Percentiles rank a stretch among this genome's conserved stretches.
These are phyloP conservation scores for Melanotaenia maccullochi DNA, from an alignment of 2,797 vertebrate genomes.

Conservation along the genomic window DNA sequence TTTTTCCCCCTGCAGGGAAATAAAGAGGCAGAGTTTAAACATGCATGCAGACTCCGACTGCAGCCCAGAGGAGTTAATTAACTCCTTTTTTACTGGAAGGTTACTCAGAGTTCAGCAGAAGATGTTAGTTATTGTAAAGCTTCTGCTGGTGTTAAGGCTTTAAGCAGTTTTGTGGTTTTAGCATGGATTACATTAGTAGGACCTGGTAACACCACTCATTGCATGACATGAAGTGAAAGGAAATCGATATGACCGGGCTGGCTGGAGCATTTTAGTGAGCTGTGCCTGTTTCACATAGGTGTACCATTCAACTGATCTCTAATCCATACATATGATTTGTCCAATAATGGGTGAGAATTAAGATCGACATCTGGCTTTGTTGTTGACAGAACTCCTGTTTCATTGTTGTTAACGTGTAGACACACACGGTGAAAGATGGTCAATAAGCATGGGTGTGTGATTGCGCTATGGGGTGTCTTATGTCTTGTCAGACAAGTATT, in stretches of 20 bases:
- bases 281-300: constrained; percentile 22
- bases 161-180: constrained; percentile 19
- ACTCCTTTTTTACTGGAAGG: constrained; percentile 6
- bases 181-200: constrained; percentile 57
- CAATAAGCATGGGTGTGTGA: constrained; percentile 24
- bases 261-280: constrained; percentile 34
- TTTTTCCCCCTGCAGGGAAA: constrained; percentile 22
- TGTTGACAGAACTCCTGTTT: not conserved
- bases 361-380: constrained; percentile 2
- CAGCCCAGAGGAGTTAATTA: constrained; percentile 45
- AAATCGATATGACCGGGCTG: constrained; percentile 43
- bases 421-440: not conserved
- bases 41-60: constrained; percentile 32
- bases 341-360: not conserved
- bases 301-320: constrained; percentile 22
- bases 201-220: constrained; percentile 42
- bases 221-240: constrained; percentile 51
- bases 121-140: constrained; percentile 18
- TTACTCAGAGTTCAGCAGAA: constrained; percentile 39
- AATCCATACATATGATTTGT: not conserved
- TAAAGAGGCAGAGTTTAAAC: constrained; percentile 33
- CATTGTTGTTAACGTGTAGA: not conserved
- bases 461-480: constrained; percentile 1
- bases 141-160: constrained; percentile 17
- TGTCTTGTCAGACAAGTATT: not conserved